phyloP scores from a whole-genome alignment of 2,797 vertebrate species.

The Pipistrellus kuhlii region DNA sequence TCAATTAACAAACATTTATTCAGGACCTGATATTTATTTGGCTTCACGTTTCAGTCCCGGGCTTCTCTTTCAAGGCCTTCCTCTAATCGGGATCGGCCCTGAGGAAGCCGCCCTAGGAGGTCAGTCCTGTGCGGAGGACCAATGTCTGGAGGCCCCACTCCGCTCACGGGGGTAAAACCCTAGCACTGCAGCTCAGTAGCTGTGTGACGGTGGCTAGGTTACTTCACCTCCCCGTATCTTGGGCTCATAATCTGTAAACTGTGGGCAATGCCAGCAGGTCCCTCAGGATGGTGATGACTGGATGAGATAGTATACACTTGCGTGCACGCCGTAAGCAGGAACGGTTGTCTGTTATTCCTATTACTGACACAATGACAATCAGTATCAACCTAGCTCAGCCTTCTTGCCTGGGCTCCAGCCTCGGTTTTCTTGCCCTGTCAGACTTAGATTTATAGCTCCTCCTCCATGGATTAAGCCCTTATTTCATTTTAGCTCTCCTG shows the following conservation, averaged over 20 bases:
- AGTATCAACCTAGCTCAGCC: background rate
- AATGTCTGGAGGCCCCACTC: background rate
- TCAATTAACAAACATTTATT: conserved; percentile 76
- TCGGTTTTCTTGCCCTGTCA: background rate
- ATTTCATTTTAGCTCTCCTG: background rate
- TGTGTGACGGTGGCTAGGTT: background rate
- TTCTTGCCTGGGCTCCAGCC: background rate
- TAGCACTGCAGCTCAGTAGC: background rate
- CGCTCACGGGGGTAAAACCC: background rate
- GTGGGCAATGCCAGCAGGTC: background rate
- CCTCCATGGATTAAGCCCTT: background rate
- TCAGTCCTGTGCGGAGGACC: background rate
- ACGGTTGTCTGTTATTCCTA: background rate
- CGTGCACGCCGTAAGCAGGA: background rate
- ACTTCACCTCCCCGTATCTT: background rate
- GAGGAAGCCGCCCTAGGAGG: background rate
- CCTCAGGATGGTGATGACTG: background rate
- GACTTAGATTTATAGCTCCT: background rate
- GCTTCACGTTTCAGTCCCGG: conserved; percentile 50
- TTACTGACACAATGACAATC: background rate
- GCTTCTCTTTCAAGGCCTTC: background rate
- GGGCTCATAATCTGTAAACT: background rate
- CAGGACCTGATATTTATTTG: conserved; percentile 52
- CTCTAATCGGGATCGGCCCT: background rate
- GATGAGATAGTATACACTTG: background rate